These are phyloP conservation scores for Germaria angustata DNA, from an alignment of 2,888 invertebrate species.

Conservation along the genomic window DNA sequence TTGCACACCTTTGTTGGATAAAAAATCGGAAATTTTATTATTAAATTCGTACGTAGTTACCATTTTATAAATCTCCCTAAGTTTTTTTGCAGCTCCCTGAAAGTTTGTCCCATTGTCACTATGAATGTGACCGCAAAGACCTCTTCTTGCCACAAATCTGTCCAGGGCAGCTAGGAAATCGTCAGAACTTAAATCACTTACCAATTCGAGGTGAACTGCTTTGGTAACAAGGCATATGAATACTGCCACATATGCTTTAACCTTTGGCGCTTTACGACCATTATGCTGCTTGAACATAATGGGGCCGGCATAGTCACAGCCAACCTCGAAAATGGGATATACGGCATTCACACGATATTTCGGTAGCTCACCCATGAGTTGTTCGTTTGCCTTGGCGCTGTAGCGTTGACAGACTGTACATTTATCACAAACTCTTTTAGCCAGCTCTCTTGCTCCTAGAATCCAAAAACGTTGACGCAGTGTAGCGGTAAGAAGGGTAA, in stretches of 20 bases:
- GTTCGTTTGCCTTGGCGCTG: background rate
- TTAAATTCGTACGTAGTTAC: too few relatives aligned
- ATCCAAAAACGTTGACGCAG: constrained; percentile 10
- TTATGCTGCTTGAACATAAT: constrained; percentile 23
- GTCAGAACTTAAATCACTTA: constrained; percentile 46
- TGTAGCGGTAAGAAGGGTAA: background rate
- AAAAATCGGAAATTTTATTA: constrained; percentile 15
- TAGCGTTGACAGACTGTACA: constrained; percentile 20
- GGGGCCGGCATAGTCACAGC: constrained; percentile 35
- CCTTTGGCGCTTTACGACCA: background rate
- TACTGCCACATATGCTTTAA: constrained; percentile 47
- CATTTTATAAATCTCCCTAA: background rate
- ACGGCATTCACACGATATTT: constrained; percentile 29
- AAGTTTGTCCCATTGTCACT: constrained; percentile 63
- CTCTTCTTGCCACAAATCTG: too few relatives aligned
- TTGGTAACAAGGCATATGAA: constrained; percentile 53
- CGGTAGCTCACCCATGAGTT: constrained; percentile 26
- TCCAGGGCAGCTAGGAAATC: constrained; percentile 18
- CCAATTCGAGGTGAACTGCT: constrained; percentile 23
- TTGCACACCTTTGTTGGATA: constrained; percentile 25
- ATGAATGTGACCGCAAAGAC: too few relatives aligned
- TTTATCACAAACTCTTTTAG: background rate
- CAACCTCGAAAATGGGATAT: constrained; percentile 31
- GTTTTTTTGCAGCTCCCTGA: constrained; percentile 32
- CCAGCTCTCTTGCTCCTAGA: background rate